Conservation (phyloP, 2,888 invertebrate genomes). For the Ametastegia equiseti region DNA sequence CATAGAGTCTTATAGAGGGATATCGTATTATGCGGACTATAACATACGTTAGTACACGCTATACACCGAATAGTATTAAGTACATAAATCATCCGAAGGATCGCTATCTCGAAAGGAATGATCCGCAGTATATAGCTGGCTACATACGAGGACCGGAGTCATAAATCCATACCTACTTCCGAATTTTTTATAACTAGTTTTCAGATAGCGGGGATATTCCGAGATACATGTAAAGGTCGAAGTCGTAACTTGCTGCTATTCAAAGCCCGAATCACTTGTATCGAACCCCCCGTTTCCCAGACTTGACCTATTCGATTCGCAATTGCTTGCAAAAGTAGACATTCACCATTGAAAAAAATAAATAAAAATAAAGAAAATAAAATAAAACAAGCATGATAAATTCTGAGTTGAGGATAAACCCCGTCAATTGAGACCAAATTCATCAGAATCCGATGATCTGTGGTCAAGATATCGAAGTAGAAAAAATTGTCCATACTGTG, state of each 20-base stretch:
- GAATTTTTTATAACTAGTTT: conserved; percentile 27
- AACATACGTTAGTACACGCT: neutral
- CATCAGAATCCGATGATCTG: too few relatives aligned
- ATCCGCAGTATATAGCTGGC: neutral
- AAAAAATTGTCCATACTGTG: too few relatives aligned
- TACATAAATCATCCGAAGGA: conserved; percentile 8
- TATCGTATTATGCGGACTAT: too few relatives aligned
- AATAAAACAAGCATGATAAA: too few relatives aligned
- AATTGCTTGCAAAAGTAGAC: too few relatives aligned
- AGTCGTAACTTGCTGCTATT: conserved; percentile 1
- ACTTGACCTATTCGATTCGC: neutral
- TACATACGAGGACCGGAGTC: neutral
- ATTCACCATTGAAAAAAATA: too few relatives aligned
- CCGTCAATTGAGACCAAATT: too few relatives aligned
- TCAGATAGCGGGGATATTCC: neutral
- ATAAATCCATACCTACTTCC: conserved; percentile 10
- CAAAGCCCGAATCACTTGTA: neutral
- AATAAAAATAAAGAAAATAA: too few relatives aligned
- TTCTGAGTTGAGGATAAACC: too few relatives aligned
- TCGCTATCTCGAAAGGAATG: conserved; percentile 24
- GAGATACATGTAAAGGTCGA: conserved; percentile 3
- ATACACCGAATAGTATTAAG: neutral
- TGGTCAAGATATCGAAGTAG: too few relatives aligned
- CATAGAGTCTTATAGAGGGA: too few relatives aligned
- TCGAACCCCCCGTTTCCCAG: neutral